phyloP scores from a whole-genome alignment of 2,797 vertebrate genomes.

The Centropyge bicolor region DNA sequence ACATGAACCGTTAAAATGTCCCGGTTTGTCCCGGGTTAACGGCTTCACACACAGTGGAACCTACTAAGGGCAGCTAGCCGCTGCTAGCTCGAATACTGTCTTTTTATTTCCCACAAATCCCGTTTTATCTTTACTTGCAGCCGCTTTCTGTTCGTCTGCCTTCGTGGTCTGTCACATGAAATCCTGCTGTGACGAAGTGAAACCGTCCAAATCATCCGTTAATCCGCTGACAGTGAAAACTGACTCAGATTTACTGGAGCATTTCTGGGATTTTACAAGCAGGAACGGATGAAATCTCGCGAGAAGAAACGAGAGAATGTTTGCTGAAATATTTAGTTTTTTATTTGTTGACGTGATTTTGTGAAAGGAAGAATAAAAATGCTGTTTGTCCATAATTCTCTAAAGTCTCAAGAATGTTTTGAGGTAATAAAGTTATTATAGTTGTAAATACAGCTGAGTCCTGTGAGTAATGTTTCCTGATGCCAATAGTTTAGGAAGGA shows the following conservation, averaged over 20 bases:
- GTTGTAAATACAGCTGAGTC: no score
- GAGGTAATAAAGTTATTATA: no score
- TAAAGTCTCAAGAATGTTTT: no score
- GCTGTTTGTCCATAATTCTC: no score
- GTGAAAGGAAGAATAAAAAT: not conserved
- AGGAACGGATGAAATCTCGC: conserved; percentile 33
- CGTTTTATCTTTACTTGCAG: not conserved
- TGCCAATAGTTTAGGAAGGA: no score
- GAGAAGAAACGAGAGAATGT: not conserved
- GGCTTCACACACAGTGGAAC: not conserved
- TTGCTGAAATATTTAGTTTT: not conserved
- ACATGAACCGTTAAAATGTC: not conserved
- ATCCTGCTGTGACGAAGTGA: not conserved
- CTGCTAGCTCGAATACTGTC: conserved; percentile 37
- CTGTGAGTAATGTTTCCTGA: no score
- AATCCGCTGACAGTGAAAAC: conserved; percentile 13
- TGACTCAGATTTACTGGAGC: not conserved
- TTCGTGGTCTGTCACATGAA: not conserved
- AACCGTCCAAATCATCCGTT: not conserved
- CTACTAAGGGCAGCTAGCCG: conserved; percentile 57
- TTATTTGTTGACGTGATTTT: not conserved
- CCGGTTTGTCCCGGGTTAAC: conserved; percentile 12
- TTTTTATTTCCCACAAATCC: conserved; percentile 22
- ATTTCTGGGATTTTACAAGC: conserved; percentile 17
- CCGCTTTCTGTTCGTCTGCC: not conserved